A percentile compares a stretch with the other conserved stretches of the same genome.
These are phyloP conservation scores for Myripristis jacobus DNA, from an alignment of 2,797 vertebrate genomes.

Conservation along the genomic window DNA sequence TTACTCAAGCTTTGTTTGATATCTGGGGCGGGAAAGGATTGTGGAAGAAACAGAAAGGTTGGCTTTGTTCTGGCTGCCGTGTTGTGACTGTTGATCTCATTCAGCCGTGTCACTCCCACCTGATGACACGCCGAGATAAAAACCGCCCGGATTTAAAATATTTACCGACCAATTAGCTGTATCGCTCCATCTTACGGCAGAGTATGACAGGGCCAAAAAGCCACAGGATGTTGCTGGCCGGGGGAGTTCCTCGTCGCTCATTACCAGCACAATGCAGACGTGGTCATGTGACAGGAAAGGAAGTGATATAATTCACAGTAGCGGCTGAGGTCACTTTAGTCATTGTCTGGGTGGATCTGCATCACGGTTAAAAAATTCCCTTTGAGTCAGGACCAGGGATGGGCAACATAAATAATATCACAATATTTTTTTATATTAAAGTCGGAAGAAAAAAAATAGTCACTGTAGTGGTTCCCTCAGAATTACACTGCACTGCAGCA, in stretches of 20 bases:
- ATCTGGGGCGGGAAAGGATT: conserved; percentile 37
- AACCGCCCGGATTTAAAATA: conserved; percentile 1
- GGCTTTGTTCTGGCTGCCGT: not conserved
- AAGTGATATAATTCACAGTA: conserved; percentile 28
- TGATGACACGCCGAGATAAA: not conserved
- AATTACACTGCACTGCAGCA: too few relatives aligned
- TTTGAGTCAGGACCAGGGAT: too few relatives aligned
- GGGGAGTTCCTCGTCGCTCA: conserved; percentile 16
- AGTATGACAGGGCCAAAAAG: not conserved
- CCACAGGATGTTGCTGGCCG: conserved; percentile 34
- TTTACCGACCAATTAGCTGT: not conserved
- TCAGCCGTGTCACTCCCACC: not conserved
- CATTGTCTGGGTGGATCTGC: not conserved
- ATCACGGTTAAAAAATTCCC: not conserved
- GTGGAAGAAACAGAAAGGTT: conserved; percentile 26
- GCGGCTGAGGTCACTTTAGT: conserved; percentile 33
- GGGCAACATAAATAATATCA: too few relatives aligned
- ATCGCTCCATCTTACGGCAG: not conserved
- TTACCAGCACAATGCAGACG: conserved; percentile 38
- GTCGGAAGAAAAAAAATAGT: too few relatives aligned
- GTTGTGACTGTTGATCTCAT: not conserved
- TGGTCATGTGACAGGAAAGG: conserved; percentile 27
- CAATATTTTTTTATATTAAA: too few relatives aligned
- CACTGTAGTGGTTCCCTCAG: too few relatives aligned
- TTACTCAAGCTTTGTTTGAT: too few relatives aligned